These are phyloP conservation scores for Temnopleurus reevesii DNA, from an alignment of 53 echinoderm and acorn worm species.

Conservation along the genomic window DNA sequence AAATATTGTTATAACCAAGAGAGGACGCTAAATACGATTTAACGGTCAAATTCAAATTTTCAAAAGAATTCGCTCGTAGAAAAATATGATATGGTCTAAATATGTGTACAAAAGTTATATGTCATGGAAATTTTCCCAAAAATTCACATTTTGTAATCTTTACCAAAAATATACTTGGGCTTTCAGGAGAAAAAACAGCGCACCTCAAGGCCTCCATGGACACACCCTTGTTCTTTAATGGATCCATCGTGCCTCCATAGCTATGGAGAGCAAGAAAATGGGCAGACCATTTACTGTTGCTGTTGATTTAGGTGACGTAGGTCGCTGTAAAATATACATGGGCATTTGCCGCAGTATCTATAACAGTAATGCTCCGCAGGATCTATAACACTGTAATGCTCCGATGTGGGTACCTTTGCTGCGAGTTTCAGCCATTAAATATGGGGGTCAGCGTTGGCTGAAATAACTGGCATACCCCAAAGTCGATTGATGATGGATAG, in stretches of 20 bases:
- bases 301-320: slow-evolving; percentile 43
- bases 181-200: too few relatives aligned
- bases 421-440: neutral
- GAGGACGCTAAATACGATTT: too few relatives aligned
- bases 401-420: neutral
- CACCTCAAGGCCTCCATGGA: too few relatives aligned
- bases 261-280: neutral
- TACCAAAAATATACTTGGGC: too few relatives aligned
- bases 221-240: neutral
- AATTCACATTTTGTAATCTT: too few relatives aligned
- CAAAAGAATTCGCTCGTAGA: too few relatives aligned
- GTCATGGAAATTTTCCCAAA: too few relatives aligned
- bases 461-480: slow-evolving; percentile 42
- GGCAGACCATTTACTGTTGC: neutral
- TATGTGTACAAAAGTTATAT: too few relatives aligned
- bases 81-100: too few relatives aligned
- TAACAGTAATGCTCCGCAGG: too few relatives aligned
- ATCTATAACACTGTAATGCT: slow-evolving; percentile 23
- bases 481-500: slow-evolving; percentile 30
- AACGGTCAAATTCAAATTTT: too few relatives aligned
- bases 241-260: neutral
- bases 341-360: slow-evolving; percentile 18
- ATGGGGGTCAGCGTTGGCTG: slow-evolving; percentile 31
- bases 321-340: slow-evolving; percentile 26
- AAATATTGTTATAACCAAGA: too few relatives aligned